phyloP scores from a whole-genome alignment of 2,113 vertebrate species.

The Gallinago paraguaiae region DNA sequence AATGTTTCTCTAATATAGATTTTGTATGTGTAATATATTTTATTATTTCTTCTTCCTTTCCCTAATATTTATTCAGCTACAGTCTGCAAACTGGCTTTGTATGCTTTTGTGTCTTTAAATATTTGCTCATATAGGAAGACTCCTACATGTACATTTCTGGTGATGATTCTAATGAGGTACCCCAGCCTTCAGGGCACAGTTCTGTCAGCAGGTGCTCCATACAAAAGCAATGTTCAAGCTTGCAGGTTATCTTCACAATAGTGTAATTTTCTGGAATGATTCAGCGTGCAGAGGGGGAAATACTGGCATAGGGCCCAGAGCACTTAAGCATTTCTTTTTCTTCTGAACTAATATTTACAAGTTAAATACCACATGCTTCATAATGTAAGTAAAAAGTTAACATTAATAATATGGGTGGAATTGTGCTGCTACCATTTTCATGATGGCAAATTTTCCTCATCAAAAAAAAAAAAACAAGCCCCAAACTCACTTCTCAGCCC shows the following conservation, averaged over 20 bases:
- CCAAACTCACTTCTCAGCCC: not conserved
- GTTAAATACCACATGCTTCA: slow-evolving; percentile 17
- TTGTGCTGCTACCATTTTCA: not conserved
- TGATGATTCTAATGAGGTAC: slow-evolving; percentile 47
- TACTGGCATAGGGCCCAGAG: slow-evolving; percentile 33
- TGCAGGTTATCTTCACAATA: slow-evolving; percentile 23
- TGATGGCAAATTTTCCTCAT: not conserved
- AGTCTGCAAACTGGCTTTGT: slow-evolving; percentile 15
- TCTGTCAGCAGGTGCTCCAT: slow-evolving; percentile 29
- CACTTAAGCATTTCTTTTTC: not conserved
- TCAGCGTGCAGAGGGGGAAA: not conserved
- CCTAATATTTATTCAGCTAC: slow-evolving; percentile 37
- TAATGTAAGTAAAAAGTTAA: not conserved
- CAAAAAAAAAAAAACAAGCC: not conserved
- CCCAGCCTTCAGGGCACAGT: slow-evolving; percentile 21
- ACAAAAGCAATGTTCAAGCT: slow-evolving; percentile 16
- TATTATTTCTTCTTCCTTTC: slow-evolving; percentile 17
- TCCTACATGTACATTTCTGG: slow-evolving; percentile 38
- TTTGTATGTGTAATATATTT: slow-evolving; percentile 9
- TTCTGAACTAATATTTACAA: slow-evolving; percentile 49
- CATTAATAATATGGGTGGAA: not conserved
- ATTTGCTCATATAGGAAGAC: slow-evolving; percentile 37
- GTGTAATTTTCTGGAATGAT: slow-evolving; percentile 48
- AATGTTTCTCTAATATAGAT: not conserved
- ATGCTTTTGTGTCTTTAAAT: slow-evolving; percentile 42